Base-by-base conservation (phyloP, 2,113 vertebrate genomes). In the Sander lucioperca region DNA sequence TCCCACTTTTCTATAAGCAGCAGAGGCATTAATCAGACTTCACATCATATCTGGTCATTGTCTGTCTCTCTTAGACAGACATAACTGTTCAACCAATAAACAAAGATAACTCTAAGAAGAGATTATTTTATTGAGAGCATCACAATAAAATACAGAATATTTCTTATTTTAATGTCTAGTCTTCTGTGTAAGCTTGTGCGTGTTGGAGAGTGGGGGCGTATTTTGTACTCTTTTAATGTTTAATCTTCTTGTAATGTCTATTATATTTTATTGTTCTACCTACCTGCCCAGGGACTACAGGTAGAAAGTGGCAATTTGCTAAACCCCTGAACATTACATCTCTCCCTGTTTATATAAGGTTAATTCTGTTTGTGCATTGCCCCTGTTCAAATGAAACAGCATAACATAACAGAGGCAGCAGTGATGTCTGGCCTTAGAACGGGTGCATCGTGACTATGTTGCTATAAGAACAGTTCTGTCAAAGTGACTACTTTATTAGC, bases 351-450 rank as follows among this genome's bases (percentile, higher is more conserved):
- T 39, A 39, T 39, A 39, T 39, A 9, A 39, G 36, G 36, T 39
- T 39, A 39, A 39, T 39, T 8, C 36, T 39, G 8, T 39, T 39
- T 39, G 36, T 39, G 47, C 47, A 48, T 16, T 5, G 14, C 5
- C 47, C 13, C 47, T 48, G 47, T 15, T 48, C 13, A 48, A 48
- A 48, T 48, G 15, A 48, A 48, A 15, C 4, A 16, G 3, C 15
- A 48, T 5, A 48, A 48, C 47, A 48, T 18, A 18, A 50, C 15
- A 56, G 12, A 56, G 80, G 33, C 51, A n/a, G 53, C 65, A 25
- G 19, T 76, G 74, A 68, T 70, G 85, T 88, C 83, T 67, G 66
- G 83, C 90, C 91, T 91, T 86, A 84, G 54, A 67, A 36, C 33
- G 48, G 10, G 27, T 45, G 66, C 62, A 87, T 89, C 62, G 65